Evolutionary conservation across 1,140 invertebrate genomes (phyloP), one percentile per base, ranked within the genome.

Genomic region (Trigoniulus corallinus): DNA sequence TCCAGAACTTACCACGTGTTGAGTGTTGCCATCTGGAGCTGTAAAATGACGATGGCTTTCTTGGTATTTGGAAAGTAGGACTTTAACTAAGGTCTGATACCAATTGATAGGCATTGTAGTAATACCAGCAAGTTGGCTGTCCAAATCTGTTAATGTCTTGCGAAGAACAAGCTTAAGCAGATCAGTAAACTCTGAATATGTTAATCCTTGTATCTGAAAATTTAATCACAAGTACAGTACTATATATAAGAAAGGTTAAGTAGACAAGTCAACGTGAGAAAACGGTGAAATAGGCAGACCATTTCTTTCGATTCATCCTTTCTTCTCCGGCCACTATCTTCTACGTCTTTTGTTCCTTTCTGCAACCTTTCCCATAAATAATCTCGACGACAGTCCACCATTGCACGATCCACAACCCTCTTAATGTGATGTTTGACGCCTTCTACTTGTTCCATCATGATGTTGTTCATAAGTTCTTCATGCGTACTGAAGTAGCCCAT

Each of bases 401-500:
- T 73, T 37, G 81, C 81, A 58, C 72, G 71, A 1, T 73, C 65
- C 1, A 84, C 74, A 71, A 84, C 79, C 37, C 72, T 67, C 15
- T 64, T 67, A 34, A 85, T 78, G 53, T 76, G 72, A 23, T 67
- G 70, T 57, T 72, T 71, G 0, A 77, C 78, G 1, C 65, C 66
- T 1, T 71, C 57, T 1, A 77, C 75, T 58, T 82, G 77, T 18
- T 76, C 70, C 53, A 71, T 63, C 20, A 85, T 76, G 18, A 82
- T 64, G 51, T 76, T 67, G 53, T 82, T 78, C 76, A 84, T 79
- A 1, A 78, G 58, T 55, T 81, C 75, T 57, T 84, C 81, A 56
- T 84, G 80, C 0, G 75, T 77, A 18, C 81, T 82, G 61, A 80
- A 83, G 57, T 81, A 84, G 2, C 81, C 81, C 12, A 83, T 65